Conservation (phyloP, 2,113 vertebrate genomes). For the Oplegnathus fasciatus region DNA sequence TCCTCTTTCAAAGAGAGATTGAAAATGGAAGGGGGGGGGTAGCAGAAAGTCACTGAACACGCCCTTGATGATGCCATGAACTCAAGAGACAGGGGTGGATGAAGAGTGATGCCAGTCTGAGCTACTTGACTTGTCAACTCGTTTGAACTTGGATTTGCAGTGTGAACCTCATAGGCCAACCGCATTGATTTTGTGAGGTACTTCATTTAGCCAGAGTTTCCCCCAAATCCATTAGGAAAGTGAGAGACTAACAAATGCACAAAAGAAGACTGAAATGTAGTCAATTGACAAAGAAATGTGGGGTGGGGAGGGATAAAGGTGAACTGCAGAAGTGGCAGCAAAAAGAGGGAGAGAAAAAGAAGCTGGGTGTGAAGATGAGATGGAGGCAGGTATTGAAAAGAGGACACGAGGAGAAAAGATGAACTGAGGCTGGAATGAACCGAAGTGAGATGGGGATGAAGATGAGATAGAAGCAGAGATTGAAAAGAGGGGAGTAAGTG, state of each 20-base stretch:
- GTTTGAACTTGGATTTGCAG: conserved; percentile 10
- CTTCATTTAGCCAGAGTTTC: neutral
- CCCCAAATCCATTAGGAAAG: neutral
- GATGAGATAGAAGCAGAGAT: conserved; percentile 37
- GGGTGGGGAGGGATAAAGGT: conserved; percentile 14
- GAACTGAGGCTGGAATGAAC: conserved; percentile 25
- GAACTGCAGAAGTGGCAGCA: neutral
- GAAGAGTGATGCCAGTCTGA: neutral
- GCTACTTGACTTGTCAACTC: neutral
- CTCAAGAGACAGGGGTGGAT: neutral
- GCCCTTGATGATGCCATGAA: neutral
- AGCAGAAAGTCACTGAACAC: neutral
- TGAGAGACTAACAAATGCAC: conserved; percentile 1
- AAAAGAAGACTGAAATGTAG: conserved; percentile 22
- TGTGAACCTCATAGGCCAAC: neutral
- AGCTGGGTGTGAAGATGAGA: conserved; percentile 31
- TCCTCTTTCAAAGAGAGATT: conserved; percentile 5
- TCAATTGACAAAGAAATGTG: neutral
- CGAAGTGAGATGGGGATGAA: conserved; percentile 10
- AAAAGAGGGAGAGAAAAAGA: neutral
- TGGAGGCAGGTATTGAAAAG: conserved; percentile 38
- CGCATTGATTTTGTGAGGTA: neutral
- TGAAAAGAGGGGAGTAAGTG: conserved; percentile 25
- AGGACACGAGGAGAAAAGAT: conserved; percentile 12
- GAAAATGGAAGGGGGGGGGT: neutral